Base-by-base conservation (phyloP, 2,888 invertebrate genomes). In the Alloplasta piceator region DNA sequence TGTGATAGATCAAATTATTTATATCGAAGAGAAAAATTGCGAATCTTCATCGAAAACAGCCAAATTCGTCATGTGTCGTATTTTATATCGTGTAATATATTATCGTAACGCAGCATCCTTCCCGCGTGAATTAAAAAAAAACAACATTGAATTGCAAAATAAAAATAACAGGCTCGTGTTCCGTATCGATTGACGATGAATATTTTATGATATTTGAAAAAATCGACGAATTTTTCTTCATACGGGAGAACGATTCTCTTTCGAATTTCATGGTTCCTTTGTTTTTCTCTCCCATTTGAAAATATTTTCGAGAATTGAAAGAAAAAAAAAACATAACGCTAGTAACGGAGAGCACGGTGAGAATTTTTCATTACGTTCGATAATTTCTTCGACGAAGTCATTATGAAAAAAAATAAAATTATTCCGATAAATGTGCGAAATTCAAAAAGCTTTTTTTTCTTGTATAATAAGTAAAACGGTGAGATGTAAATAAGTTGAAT, bases 401-500 rank as follows among this genome's bases (percentile, higher is more conserved):
- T 12, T 12, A 5, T 52, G 52, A 52, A 52, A 14, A 48, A 48
- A 14, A 5, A 16, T 52, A 12, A 12, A 12, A 6, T 48, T 48
- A 48, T 48, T 3, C 1, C 26, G 26, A 26, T 26, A 26, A 26
- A 26, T 26, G 26, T 26, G 26, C 52, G 52, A 14, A 52, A 75
- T 60, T 52, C 5, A 43, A 61, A 43, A 43, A 36, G 60, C 58
- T n/a, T 16, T 64, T 77, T 12, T 55, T 48, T 55, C 12, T 56
- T 66, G 43, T 63, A 48, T 60, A 26, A 26, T 26, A 26, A 26
- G 61, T 16, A 52, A 74, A 60, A 80, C 48, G 71, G 73, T 56
- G 72, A 78, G 60, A 80, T 87, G 84, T 87, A 87, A 83, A 86
- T 87, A 88, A 85, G 76, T 83, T 84, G 80, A 74, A 75, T 84